These are phyloP conservation scores for Belgica antarctica DNA, from an alignment of 2,888 invertebrate species.

Conservation along the genomic window DNA sequence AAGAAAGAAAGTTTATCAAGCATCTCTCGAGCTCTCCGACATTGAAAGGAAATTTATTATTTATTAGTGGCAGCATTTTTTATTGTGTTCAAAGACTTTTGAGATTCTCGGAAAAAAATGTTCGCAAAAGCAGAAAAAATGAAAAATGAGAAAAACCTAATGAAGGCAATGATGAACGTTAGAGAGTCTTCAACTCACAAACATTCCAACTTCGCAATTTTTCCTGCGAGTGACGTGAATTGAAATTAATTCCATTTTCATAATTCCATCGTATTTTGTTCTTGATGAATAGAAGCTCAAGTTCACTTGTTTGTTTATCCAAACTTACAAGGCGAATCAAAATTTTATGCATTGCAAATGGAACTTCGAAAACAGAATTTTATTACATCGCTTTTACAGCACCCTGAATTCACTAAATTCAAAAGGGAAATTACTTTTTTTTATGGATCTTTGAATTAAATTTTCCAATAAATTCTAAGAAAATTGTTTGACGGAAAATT, in stretches of 20 bases:
- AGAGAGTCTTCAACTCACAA: slow-evolving; percentile 29
- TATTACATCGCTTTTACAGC: too few species aligned
- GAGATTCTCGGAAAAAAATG: slow-evolving; percentile 16
- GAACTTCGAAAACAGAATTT: slow-evolving; percentile 1
- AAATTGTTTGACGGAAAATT: too few species aligned
- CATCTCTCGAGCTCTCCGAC: background rate
- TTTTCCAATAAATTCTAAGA: too few species aligned
- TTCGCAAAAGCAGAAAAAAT: slow-evolving; percentile 16
- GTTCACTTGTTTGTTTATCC: slow-evolving; percentile 12
- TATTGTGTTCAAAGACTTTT: too few species aligned
- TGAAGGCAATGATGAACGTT: slow-evolving; percentile 42
- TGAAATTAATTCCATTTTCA: background rate
- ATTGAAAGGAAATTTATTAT: slow-evolving; percentile 34
- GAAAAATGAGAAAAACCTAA: slow-evolving; percentile 41
- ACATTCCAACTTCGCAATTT: slow-evolving; percentile 8
- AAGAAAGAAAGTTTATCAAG: slow-evolving; percentile 1
- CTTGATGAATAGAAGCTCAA: slow-evolving; percentile 23
- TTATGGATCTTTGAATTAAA: too few species aligned
- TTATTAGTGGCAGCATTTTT: slow-evolving; percentile 17
- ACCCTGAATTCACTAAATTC: too few species aligned
- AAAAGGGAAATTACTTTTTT: too few species aligned
- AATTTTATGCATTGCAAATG: background rate
- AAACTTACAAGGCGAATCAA: too few species aligned
- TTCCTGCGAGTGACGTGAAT: background rate
- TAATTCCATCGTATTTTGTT: background rate